Evolutionary conservation across 2,797 vertebrate species (phyloP).

Genomic region (Channallabes apus): DNA sequence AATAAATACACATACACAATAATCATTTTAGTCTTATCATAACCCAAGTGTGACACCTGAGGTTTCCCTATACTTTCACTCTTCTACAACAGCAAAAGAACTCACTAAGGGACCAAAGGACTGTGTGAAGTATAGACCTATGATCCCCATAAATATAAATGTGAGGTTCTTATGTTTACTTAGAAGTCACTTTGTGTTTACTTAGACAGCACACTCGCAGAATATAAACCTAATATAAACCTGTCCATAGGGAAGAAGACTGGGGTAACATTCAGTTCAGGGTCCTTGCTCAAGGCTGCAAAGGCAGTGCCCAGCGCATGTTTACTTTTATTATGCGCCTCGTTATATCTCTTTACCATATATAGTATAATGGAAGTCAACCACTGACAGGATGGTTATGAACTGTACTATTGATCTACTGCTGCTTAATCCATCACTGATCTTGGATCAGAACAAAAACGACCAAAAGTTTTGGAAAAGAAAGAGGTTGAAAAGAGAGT

Average conservation of each 20-base stretch:
- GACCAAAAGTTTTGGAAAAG: not conserved
- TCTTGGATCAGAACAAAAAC: not conserved
- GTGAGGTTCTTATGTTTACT: not conserved
- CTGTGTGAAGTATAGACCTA: not conserved
- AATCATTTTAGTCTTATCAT: not conserved
- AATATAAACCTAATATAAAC: not conserved
- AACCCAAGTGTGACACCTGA: not conserved
- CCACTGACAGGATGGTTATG: not conserved
- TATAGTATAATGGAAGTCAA: not conserved
- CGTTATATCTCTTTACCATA: not conserved
- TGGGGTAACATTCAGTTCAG: not conserved
- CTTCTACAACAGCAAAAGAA: not conserved
- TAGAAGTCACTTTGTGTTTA: not conserved
- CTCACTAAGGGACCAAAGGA: not conserved
- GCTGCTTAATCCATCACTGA: not conserved
- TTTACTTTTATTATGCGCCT: not conserved
- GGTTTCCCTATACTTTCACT: not conserved
- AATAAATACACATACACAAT: no score
- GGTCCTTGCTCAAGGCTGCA: not conserved
- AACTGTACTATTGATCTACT: not conserved
- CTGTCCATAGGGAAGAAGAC: not conserved
- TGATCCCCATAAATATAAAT: slow-evolving; percentile 2
- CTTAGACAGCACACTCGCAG: not conserved
- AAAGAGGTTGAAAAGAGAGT: not conserved
- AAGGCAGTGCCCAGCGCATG: not conserved